phyloP scores from a whole-genome alignment of 2,113 vertebrate genomes.

The Oncorhynchus gorbuscha region DNA sequence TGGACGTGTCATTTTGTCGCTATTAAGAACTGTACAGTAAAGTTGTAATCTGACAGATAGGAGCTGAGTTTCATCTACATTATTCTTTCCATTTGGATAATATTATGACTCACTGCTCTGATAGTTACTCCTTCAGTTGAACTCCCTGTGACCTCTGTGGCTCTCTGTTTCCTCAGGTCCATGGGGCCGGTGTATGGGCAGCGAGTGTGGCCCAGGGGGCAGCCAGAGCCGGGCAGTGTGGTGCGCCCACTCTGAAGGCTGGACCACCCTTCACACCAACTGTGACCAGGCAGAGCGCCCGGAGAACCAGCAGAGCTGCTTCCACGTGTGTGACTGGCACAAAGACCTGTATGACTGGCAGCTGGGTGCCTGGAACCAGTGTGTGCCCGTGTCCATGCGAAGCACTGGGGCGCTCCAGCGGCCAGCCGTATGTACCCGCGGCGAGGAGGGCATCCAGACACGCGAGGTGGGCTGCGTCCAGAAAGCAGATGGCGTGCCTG shows the following conservation, averaged over 20 bases:
- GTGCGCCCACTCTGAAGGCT: constrained; percentile 94
- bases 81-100: neutral
- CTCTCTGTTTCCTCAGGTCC: constrained; percentile 75
- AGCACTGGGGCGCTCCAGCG: constrained; percentile 57
- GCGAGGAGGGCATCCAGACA: constrained; percentile 92
- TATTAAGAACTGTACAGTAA: too few relatives aligned
- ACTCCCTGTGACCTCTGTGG: neutral
- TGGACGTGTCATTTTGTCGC: neutral
- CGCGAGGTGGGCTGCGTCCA: constrained; percentile 87
- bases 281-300: constrained; percentile 83
- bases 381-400: constrained; percentile 81
- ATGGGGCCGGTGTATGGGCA: constrained; percentile 97
- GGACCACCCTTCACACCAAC: constrained; percentile 93
- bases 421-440: constrained; percentile 78
- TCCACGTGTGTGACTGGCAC: constrained; percentile 95
- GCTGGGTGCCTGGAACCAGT: constrained; percentile 88
- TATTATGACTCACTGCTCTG: constrained; percentile 1
- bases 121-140: neutral
- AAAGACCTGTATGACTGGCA: constrained; percentile 94
- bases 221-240: constrained; percentile 92
- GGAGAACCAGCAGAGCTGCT: constrained; percentile 90
- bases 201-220: constrained; percentile 92
- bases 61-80: neutral
- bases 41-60: neutral
- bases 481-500: constrained; percentile 74